Conservation (phyloP, 2,113 vertebrate species). For the Benitochromis conjunctus region DNA sequence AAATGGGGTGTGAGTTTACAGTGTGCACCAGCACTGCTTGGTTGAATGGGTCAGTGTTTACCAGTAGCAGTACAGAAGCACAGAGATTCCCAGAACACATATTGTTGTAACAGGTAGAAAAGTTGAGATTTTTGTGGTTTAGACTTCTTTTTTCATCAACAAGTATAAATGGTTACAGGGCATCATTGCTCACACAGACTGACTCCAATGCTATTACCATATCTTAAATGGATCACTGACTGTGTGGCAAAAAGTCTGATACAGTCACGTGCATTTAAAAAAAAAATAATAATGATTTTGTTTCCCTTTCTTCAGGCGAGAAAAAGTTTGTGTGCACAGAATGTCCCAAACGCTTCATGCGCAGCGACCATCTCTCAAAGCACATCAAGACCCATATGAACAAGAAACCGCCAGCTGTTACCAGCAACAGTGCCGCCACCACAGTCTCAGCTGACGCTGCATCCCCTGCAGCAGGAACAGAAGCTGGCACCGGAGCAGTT, state of each 20-base stretch:
- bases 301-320: constrained; percentile 75
- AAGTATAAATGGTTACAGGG: background rate
- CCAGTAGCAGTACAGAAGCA: background rate
- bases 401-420: constrained; percentile 76
- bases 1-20: background rate
- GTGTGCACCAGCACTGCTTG: background rate
- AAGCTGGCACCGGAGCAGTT: constrained; percentile 23
- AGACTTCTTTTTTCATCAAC: background rate
- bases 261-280: background rate
- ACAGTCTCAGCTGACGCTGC: constrained; percentile 58
- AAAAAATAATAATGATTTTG: no score
- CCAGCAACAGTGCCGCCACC: background rate
- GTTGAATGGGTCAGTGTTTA: background rate
- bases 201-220: fast-evolving
- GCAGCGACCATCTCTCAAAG: constrained; percentile 94
- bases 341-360: constrained; percentile 96
- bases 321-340: constrained; percentile 90
- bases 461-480: constrained; percentile 60
- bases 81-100: background rate
- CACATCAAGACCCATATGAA: constrained; percentile 95
- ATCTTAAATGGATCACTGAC: background rate
- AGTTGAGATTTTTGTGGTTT: background rate
- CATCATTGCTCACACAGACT: background rate
- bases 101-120: background rate
- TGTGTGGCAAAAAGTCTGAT: background rate